Conservation (phyloP, 2,797 vertebrate genomes). For the Sorex maritimensis region DNA sequence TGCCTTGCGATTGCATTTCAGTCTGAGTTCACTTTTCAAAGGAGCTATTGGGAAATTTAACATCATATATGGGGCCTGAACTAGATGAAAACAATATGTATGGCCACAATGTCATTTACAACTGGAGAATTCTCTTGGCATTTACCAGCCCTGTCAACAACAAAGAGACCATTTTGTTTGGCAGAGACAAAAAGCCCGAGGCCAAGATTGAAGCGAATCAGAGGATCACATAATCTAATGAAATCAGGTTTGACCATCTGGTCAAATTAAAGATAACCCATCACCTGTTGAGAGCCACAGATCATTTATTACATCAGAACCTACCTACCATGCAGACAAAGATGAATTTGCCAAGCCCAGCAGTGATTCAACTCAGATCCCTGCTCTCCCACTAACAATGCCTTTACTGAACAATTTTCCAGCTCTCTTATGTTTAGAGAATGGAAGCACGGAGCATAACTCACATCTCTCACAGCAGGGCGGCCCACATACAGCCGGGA, state of each 20-base stretch:
- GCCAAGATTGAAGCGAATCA: slow-evolving; percentile 43
- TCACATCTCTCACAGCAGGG: neutral
- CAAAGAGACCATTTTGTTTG: neutral
- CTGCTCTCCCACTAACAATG: neutral
- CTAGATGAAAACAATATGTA: neutral
- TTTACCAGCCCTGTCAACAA: slow-evolving; percentile 38
- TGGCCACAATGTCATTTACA: neutral
- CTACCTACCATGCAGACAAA: slow-evolving; percentile 55
- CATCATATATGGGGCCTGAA: neutral
- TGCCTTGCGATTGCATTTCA: slow-evolving; percentile 14
- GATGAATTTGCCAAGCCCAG: slow-evolving; percentile 64
- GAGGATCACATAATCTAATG: slow-evolving; percentile 50
- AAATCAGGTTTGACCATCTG: slow-evolving; percentile 62
- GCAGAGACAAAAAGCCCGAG: neutral
- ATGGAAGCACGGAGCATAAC: slow-evolving; percentile 12
- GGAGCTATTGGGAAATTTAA: slow-evolving; percentile 13
- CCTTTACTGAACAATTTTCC: slow-evolving; percentile 61
- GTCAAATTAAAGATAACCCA: slow-evolving; percentile 65
- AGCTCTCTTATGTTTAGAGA: slow-evolving; percentile 52
- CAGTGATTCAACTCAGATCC: slow-evolving; percentile 44
- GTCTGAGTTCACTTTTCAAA: slow-evolving; percentile 32
- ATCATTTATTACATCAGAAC: slow-evolving; percentile 74
- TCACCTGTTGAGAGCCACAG: slow-evolving; percentile 56
- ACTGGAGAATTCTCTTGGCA: slow-evolving; percentile 30
- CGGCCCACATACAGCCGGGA: rapidly evolving